Base-by-base conservation (phyloP, 2,797 vertebrate genomes). In the Etheostoma perlongum region DNA sequence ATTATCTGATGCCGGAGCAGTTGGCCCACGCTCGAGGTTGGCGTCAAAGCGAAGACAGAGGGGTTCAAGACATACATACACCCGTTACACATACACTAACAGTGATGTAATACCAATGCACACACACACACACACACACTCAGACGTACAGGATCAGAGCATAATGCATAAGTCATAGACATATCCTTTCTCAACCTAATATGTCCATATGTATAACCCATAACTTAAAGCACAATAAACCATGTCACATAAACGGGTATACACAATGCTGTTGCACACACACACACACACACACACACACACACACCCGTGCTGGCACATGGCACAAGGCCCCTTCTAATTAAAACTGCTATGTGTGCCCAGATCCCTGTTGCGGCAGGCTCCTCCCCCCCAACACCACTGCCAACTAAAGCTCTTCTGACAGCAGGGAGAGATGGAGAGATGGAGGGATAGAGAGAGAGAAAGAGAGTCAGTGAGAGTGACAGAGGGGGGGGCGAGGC, bases 301-400 rank as follows among this genome's bases (percentile, higher is more conserved):
- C 76, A 49, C 85, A 84, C 89, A 85, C 57, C 85, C 64, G 85
- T 73, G 83, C 72, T 89, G 91, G 81, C 90, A 91, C 92, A 93
- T 93, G 91, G 92, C 91, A 93, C 78, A 59, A 81, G 89, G 91
- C 90, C 87, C 87, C 83, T 83, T 92, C 93, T 93, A 95, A 95
- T 95, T 95, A 95, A 95, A 94, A 89, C 88, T 84, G 87, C 87
- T 92, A 90, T 90, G 85, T 94, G 91, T 93, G 81, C 92, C 90
- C 90, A 91, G 83, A 87, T 85, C 82, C 83, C 88, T 78, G 85
- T 81, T 71, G 88, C 88, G 81, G 86, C 70, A 92, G 78, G 72
- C 89, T 90, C 91, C 92, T 83, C 92, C 92, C 91, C 84, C 83
- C 85, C 75, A 81, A 82, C 69, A 42, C 79, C 88, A 86, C 67